phyloP scores from a whole-genome alignment of 2,113 vertebrate genomes.

The Spheniscus mendiculus region DNA sequence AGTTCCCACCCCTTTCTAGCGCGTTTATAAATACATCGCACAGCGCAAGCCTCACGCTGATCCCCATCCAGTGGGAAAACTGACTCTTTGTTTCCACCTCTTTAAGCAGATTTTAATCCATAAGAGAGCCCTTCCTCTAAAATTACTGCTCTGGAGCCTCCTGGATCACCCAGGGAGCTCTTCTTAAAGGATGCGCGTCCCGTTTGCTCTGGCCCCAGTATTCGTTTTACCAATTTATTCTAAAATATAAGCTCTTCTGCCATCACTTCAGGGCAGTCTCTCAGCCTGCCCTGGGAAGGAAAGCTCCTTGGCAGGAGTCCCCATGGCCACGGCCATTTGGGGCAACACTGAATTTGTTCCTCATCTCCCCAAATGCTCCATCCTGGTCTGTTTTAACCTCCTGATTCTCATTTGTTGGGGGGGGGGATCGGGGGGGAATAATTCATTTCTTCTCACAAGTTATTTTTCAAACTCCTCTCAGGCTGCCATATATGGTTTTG shows the following conservation, averaged over 20 bases:
- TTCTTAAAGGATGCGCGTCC: background rate
- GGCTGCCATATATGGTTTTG: background rate
- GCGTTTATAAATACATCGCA: background rate
- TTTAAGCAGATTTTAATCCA: conserved; percentile 51
- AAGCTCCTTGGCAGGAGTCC: background rate
- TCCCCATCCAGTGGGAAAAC: conserved; percentile 12
- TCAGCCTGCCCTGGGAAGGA: background rate
- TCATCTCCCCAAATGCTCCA: background rate
- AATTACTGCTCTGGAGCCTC: conserved; percentile 16
- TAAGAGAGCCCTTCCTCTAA: conserved; percentile 26
- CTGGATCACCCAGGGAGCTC: conserved; percentile 54
- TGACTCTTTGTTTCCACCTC: conserved; percentile 39
- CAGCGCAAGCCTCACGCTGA: background rate
- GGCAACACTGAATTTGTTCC: background rate
- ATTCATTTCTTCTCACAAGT: background rate
- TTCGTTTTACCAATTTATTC: background rate
- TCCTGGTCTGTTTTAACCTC: background rate
- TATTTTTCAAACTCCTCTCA: background rate
- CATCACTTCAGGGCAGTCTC: background rate
- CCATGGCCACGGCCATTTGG: background rate
- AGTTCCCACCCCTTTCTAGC: background rate
- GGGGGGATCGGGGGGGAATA: background rate
- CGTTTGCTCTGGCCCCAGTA: background rate
- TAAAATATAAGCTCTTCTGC: background rate
- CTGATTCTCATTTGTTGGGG: background rate